Percentiles rank a stretch among this genome's conserved stretches.
These are phyloP conservation scores for Proisotoma minuta DNA, from an alignment of 2,888 invertebrate species.

Conservation along the genomic window DNA sequence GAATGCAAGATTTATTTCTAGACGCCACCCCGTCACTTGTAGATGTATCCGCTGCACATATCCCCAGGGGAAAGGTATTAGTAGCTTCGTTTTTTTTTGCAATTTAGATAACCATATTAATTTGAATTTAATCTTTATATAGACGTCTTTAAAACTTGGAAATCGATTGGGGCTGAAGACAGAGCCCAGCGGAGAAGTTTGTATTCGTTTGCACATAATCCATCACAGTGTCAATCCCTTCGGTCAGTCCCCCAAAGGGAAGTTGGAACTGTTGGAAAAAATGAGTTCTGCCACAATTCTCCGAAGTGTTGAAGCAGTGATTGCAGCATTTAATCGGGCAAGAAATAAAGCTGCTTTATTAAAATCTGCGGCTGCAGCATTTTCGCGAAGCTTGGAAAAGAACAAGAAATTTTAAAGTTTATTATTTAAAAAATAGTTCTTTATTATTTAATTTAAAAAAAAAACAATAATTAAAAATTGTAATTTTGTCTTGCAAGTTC, in stretches of 20 bases:
- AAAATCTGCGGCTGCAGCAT: slow-evolving; percentile 25
- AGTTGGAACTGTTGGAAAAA: slow-evolving; percentile 39
- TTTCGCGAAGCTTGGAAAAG: too few relatives aligned
- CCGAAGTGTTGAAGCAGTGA: slow-evolving; percentile 44
- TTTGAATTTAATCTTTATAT: slow-evolving; percentile 11
- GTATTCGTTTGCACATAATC: slow-evolving; percentile 35
- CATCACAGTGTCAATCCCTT: slow-evolving; percentile 33
- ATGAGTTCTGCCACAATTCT: slow-evolving; percentile 45
- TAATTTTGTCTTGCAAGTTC: slow-evolving; percentile 75
- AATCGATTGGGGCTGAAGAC: slow-evolving; percentile 43
- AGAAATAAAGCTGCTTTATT: slow-evolving; percentile 37
- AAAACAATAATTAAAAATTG: slow-evolving; percentile 31
- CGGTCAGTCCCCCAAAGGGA: slow-evolving; percentile 17
- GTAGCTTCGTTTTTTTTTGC: too few relatives aligned
- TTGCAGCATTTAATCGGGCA: slow-evolving; percentile 45
- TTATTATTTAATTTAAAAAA: too few relatives aligned
- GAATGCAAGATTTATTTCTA: slow-evolving; percentile 39
- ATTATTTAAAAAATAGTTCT: too few relatives aligned
- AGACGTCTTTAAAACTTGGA: too few relatives aligned
- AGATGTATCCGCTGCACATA: slow-evolving; percentile 39
- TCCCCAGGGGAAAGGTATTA: slow-evolving; percentile 14
- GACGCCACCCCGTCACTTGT: slow-evolving; percentile 40
- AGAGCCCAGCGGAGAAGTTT: slow-evolving; percentile 36
- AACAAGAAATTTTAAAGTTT: too few relatives aligned
- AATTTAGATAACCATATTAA: too few relatives aligned